Base-by-base conservation (phyloP, 2,113 vertebrate genomes). In the Corynorhinus townsendii region DNA sequence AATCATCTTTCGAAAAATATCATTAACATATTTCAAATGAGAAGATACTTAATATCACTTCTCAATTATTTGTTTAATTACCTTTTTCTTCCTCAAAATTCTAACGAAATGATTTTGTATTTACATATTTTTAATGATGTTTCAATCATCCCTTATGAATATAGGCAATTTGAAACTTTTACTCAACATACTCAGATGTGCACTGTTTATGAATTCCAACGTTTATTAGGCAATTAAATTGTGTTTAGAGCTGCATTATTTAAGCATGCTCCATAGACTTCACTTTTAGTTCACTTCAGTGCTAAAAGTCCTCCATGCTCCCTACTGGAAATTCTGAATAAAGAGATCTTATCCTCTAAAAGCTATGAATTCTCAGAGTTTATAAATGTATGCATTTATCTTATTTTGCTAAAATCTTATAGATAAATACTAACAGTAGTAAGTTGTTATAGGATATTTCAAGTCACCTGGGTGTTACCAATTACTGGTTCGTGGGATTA, bases 201-300 rank as follows among this genome's bases (percentile, higher is more conserved):
- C 11, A 69, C 77, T 95, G 49, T 95, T 96, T 95, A 93, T 96
- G 95, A 92, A 96, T 97, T 93, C 49, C 28, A 19, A 92, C 86
- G 73, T 97, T 97, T 96, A 95, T 95, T 95, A 94, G 92, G 95
- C 96, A 97, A 97, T 96, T 95, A 96, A 96, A 95, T 94, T 84
- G 88, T 52, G 38, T 89, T 97, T 89, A 86, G 40, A 82, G 14
- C 38, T 84, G 86, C 88, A 90, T 95, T 97, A 92, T n/a, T 95
- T 94, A 91, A 95, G 69, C 73, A 93, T 95, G 90, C 62, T 54
- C 81, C 43, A 88, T 40, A 96, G 84, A 95, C 15, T 95, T 11
- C 6, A 89, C 90, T 96, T 96, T 92, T 89, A 90, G 92, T 93
- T 43, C 35, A 76, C 24, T 91, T 96, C 38, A 66, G 22, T 90